Base-by-base conservation (phyloP, 2,888 invertebrate genomes). In the Epinotia nisella region DNA sequence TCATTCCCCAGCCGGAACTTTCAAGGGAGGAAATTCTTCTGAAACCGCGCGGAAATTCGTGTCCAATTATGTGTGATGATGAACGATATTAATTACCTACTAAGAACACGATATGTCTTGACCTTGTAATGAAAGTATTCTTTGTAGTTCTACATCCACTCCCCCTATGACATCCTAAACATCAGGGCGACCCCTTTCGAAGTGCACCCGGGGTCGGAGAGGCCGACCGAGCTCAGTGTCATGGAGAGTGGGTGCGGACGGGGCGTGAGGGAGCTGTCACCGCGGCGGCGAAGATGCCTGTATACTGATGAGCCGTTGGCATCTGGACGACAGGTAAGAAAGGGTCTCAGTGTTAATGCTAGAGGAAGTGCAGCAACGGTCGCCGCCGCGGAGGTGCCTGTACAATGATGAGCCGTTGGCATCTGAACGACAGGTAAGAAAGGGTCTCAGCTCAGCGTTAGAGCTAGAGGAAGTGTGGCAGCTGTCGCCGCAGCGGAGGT, bases 111-210 rank as follows among this genome's bases (percentile, higher is more conserved):
- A 24, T 24, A 2, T 24, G 1, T 24, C 21, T 24, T 24, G 21
- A 24, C 21, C 21, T 24, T 24, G 1, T 24, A 24, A 24, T 2
- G 21, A 24, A 24, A 24, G 21, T 24, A 24, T 2, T n/a, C n/a
- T 49, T 49, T n/a, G 15, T 81, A 95, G 95, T 94, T 95, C 80
- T 95, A 94, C 82, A 79, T 94, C 0, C 95, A 95, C 81, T 95
- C 95, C 0, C 94, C 95, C 3, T 93, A 94, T 79, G 95, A 95
- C 76, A 85, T 95, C 1, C 84, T 93, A 24, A 95, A 95, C 76
- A 84, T 92, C 0, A 85, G 87, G 0, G 83, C 86, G 75, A 80
- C 74, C 35, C 83, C 91, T 0, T 83, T 85, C 0, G 78, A 81
- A n/a, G 87, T 93, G 5, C 80, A 74, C 59, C 83, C 88, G 0